Conservation (phyloP, 2,797 vertebrate genomes). For the Sebastes taczanowskii region DNA sequence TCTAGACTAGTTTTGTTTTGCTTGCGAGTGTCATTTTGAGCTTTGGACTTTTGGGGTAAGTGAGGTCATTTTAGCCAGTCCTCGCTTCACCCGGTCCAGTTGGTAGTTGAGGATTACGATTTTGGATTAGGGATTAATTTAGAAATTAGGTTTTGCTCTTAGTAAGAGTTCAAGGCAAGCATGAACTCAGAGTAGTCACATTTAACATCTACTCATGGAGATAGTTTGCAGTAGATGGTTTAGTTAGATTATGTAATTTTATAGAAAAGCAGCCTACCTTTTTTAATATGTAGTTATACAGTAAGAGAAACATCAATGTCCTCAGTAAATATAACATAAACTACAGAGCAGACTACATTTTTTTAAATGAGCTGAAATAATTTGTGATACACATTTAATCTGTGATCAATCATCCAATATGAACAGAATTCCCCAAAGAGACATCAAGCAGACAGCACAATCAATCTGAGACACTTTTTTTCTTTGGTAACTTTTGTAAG, state of each 20-base stretch:
- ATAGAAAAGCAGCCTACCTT: not conserved
- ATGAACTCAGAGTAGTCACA: not conserved
- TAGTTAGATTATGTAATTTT: not conserved
- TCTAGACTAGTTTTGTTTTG: conserved; percentile 24
- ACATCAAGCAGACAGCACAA: not conserved
- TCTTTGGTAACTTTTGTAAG: not conserved
- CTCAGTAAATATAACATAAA: not conserved
- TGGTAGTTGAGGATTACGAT: conserved; percentile 56
- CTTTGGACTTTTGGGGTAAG: conserved; percentile 21
- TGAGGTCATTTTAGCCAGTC: conserved; percentile 32
- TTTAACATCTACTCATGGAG: conserved; percentile 14
- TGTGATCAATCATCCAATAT: not conserved
- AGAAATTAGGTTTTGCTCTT: conserved; percentile 36
- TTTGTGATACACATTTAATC: not conserved
- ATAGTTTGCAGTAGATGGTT: conserved; percentile 5
- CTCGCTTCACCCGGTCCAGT: conserved; percentile 35
- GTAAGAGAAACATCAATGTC: not conserved
- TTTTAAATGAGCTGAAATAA: not conserved
- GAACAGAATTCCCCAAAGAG: not conserved
- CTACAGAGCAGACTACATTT: not conserved
- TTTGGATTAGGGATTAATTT: conserved; percentile 60
- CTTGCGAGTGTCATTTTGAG: conserved; percentile 36
- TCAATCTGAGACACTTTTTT: rapidly evolving
- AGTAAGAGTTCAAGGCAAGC: conserved; percentile 20
- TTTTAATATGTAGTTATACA: not conserved